Evolutionary conservation across 2,113 vertebrate species (phyloP), one percentile per base, ranked within the genome.

Genomic region (Bubo bubo): DNA sequence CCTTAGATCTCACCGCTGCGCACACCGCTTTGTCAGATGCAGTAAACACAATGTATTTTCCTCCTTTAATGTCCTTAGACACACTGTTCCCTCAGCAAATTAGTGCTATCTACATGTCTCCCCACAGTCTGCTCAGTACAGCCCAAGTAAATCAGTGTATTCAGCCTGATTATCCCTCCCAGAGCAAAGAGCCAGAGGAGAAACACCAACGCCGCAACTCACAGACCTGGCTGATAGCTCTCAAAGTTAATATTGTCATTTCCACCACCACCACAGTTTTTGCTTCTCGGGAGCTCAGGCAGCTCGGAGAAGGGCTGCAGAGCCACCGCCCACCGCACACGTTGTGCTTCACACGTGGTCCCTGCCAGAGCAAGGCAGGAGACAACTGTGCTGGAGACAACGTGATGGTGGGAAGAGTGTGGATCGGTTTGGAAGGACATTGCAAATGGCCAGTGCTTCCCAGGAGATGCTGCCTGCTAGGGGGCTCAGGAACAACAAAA

Each of bases 331-430:
- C 6, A 1, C 30, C 41, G 63, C 41, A 14, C 28, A 47, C 1
- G 1, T 8, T 5, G 23, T 7, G 10, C 37, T 35, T 19, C 4
- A 2, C 21, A 18, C 2, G 1, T 4, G 2, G 11, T 63, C 15
- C 26, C 66, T 34, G 43, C 8, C 0, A 0, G 32, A n/a, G 43
- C 8, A 19, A 30, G 39, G 43, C 53, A 26, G 47, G 49, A 52
- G n/a, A 63, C 16, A 26, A 35, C 59, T 2, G 1, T 4, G 26
- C 35, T 32, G 14, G 56, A 45, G 56, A 30, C 34, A 47, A 21
- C 0, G 2, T 2, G 70, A 47, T 16, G 53, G 14, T 49, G 55
- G 32, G 28, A 75, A 50, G 53, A 68, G 35, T 1, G 2, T 14
- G 60, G 35, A 17, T 45, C 1, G 0, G 12, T 27, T 68, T 28